Base-by-base conservation (phyloP, 2,888 invertebrate species). In the Augochlorella aurata region DNA sequence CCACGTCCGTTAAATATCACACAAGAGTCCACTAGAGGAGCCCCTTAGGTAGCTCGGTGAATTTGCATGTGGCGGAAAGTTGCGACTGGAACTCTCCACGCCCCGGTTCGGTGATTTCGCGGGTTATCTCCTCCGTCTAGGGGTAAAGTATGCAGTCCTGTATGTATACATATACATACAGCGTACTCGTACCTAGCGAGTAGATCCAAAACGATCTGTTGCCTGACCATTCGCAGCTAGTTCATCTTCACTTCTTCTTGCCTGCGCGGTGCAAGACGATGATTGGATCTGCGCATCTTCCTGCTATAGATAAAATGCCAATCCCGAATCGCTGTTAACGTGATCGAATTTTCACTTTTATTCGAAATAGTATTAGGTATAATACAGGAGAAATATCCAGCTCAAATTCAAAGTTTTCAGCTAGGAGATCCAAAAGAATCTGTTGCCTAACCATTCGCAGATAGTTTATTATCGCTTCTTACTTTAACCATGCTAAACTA, bases 231-330 rank as follows among this genome's bases (percentile, higher is more conserved):
- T 87, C 73, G 69, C 83, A 82, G 78, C 72, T 70, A 80, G 78
- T 86, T 79, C 82, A 75, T 86, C 74, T 77, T 78, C 54, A 68
- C 72, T 67, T 68, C 67, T 77, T 66, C 72, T 69, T 50, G 65
- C 49, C 74, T 66, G 54, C 45, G 70, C 79, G 72, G 79, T 74
- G 79, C 76, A 66, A 63, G 63, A 75, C 77, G 87, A 94, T 94
- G 94, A 94, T 94, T 94, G 94, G 94, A 94, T 94, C 94, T 94
- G 93, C 93, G 94, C 93, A 93, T 90, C 93, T 94, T 93, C 93
- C 72, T 83, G 94, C 94, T 94, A 94, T 93, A 93, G 93, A 93
- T 93, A 93, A 92, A 92, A 90, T 93, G 92, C 92, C 93, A 92
- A 92, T 92, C 90, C 90, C 66, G 54, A 76, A 77, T 68, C 67